Evolutionary conservation across 2,113 vertebrate species (phyloP), one percentile per base, ranked within the genome.

Genomic region (Todiramphus chloris): DNA sequence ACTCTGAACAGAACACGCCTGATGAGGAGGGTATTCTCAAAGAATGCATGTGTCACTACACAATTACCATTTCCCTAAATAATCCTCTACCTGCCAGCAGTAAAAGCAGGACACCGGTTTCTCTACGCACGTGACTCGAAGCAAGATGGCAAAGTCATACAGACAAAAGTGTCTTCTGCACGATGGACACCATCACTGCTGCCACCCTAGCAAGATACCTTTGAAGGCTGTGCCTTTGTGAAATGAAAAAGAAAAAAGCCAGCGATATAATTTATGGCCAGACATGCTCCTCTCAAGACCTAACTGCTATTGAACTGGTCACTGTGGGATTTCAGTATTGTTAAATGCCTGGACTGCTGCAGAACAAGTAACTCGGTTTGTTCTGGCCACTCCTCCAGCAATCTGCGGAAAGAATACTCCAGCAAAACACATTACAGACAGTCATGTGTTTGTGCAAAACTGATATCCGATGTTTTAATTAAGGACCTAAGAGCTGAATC

Each of bases 281-380:
- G 21, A 27, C 59, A 44, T 1, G n/a, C 55, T 59, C 76, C 72
- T 43, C 68, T 83, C n/a, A 11, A 20, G 55, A 17, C 4, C 24
- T 48, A 72, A 35, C 43, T 66, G 63, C 37, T 46, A 13, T 24
- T 84, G 75, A 79, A 82, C 46, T 82, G 18, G 63, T 43, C 67
- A 35, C 53, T 66, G 31, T 16, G 44, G 8, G 0, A 18, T 14
- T 15, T 53, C 4, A 19, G 0, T 19, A 2, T 11, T 30, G 67
- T 4, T 8, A 9, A 70, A 74, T 27, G 18, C 33, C 39, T 44
- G 13, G 28, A 48, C 28, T 46, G 77, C 19, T 83, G 53, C 8
- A 83, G n/a, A 76, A 44, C 16, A n/a, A 72, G 33, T 33, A 77
- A 53, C 16, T 74, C 43, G 0, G 16, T 7, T 43, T 7, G 20